Evolutionary conservation across 2,113 vertebrate genomes (phyloP).

Genomic region (Canis aureus): DNA sequence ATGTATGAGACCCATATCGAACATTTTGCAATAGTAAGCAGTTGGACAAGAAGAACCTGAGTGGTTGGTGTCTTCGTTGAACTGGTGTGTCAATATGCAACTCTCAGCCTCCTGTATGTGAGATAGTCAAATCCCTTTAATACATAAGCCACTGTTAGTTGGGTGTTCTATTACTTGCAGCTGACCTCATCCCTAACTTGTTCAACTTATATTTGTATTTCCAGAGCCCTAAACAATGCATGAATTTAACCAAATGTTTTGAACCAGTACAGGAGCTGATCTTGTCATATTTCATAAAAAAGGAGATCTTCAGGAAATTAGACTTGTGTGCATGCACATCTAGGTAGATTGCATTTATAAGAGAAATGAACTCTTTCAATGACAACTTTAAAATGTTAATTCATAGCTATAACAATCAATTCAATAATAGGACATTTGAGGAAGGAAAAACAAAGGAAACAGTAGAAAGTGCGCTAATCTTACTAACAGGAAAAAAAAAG

Average conservation of each 20-base stretch:
- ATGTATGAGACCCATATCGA: not conserved
- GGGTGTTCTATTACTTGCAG: not conserved
- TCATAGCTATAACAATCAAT: not conserved
- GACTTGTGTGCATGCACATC: not conserved
- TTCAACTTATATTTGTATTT: not conserved
- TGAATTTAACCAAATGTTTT: not conserved
- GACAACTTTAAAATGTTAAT: slow-evolving; percentile 1
- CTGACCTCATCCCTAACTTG: not conserved
- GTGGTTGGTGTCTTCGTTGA: not conserved
- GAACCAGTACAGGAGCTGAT: not conserved
- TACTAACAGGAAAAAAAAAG: not conserved
- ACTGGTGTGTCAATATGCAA: not conserved
- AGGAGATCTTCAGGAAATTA: slow-evolving; percentile 29
- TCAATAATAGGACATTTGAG: not conserved
- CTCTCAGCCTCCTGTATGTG: not conserved
- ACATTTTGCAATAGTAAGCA: not conserved
- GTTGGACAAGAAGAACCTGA: not conserved
- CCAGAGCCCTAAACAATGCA: not conserved
- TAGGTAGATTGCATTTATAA: not conserved
- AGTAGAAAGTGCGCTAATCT: not conserved
- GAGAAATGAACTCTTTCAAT: not conserved
- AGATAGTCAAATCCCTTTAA: not conserved
- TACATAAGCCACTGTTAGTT: not conserved
- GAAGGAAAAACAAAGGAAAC: not conserved
- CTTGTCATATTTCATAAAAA: not conserved